A percentile compares a stretch with the other conserved stretches of the same genome.
Conservation (phyloP, 2,797 vertebrate genomes). For the Botia almorhae region DNA sequence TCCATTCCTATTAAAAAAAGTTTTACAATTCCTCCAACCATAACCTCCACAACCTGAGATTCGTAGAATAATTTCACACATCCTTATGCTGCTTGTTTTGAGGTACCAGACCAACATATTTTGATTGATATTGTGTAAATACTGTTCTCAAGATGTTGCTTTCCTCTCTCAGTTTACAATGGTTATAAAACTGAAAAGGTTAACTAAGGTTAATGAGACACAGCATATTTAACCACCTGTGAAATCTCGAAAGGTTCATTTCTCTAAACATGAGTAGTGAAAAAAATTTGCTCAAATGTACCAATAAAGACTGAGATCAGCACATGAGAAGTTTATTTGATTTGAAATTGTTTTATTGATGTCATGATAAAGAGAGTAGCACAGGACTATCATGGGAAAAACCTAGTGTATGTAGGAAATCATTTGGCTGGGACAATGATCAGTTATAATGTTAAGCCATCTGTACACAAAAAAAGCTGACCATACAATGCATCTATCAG, state of each 20-base stretch:
- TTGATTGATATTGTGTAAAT: background rate
- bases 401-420: no score
- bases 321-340: background rate
- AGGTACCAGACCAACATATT: background rate
- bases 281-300: no score
- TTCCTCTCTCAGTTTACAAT: background rate
- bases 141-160: background rate
- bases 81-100: background rate
- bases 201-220: background rate
- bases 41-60: background rate
- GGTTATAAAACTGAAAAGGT: conserved; percentile 6
- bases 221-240: conserved; percentile 3
- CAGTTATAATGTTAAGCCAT: no score
- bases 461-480: no score
- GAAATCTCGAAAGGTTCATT: background rate
- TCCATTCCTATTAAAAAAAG: background rate
- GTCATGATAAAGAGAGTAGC: background rate
- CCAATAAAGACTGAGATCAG: no score
- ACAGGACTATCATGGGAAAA: no score
- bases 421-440: no score
- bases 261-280: conserved; percentile 4
- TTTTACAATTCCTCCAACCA: background rate
- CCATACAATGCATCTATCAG: background rate
- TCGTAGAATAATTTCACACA: background rate
- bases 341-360: background rate